A percentile compares a stretch with the other conserved stretches of the same genome.
Conservation (phyloP, 2,797 vertebrate species). For the Falco peregrinus region DNA sequence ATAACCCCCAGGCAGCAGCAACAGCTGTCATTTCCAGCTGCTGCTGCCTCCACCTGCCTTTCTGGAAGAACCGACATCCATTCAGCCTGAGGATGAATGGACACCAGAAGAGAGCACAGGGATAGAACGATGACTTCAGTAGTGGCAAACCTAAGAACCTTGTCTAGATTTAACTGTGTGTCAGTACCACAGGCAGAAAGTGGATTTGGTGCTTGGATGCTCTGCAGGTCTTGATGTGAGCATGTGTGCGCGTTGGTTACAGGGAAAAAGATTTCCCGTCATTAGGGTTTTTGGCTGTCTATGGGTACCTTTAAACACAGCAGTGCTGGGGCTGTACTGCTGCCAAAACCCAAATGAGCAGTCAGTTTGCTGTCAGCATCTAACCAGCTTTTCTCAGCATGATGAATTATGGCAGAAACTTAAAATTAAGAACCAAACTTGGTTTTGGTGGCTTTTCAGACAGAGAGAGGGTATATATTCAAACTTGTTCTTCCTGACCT, state of each 20-base stretch:
- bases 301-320: neutral
- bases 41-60: neutral
- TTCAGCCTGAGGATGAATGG: neutral
- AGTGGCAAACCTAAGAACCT: neutral
- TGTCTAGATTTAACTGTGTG: neutral
- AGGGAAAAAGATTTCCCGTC: neutral
- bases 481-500: neutral
- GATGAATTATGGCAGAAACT: neutral
- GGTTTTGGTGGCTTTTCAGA: conserved; percentile 51
- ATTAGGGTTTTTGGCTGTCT: neutral
- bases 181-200: neutral
- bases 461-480: neutral
- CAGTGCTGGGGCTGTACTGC: neutral
- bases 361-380: neutral
- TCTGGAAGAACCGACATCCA: neutral
- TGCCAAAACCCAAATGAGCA: neutral
- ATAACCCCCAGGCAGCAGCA: neutral
- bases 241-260: neutral
- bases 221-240: rapidly evolving
- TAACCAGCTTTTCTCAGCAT: neutral
- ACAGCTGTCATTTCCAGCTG: neutral
- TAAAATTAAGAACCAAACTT: neutral
- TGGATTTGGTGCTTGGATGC: neutral
- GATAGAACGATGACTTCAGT: neutral
- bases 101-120: neutral